These are phyloP conservation scores for Aldabrachelys gigantea DNA, from an alignment of 2,113 vertebrate species.

Conservation along the genomic window DNA sequence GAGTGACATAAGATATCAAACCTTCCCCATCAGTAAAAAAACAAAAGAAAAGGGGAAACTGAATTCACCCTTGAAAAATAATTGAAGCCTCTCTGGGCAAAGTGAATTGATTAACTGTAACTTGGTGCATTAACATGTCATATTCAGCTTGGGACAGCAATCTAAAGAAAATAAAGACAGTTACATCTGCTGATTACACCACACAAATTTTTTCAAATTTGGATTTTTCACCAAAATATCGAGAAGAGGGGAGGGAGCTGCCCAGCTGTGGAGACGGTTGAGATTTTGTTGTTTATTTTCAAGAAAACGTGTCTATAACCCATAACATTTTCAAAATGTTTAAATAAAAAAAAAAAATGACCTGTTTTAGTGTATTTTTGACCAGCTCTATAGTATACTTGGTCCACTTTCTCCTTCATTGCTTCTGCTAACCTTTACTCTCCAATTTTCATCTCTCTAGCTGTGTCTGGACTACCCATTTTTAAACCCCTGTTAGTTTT, in stretches of 20 bases:
- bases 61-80: neutral
- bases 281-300: neutral
- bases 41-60: neutral
- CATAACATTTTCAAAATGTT: no score
- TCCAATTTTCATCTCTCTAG: fast-evolving
- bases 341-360: neutral
- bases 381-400: neutral
- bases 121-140: neutral
- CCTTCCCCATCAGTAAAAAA: neutral
- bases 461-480: neutral
- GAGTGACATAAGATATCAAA: fast-evolving
- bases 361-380: neutral
- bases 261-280: neutral
- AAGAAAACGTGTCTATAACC: no score
- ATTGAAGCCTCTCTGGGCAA: neutral
- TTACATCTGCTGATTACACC: neutral
- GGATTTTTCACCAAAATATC: neutral
- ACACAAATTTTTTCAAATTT: neutral
- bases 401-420: neutral
- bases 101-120: neutral
- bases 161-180: neutral
- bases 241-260: neutral
- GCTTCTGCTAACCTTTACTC: neutral
- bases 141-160: neutral
- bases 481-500: neutral